Conservation (phyloP, 1,140 invertebrate genomes). For the Phymastichus coffea region DNA sequence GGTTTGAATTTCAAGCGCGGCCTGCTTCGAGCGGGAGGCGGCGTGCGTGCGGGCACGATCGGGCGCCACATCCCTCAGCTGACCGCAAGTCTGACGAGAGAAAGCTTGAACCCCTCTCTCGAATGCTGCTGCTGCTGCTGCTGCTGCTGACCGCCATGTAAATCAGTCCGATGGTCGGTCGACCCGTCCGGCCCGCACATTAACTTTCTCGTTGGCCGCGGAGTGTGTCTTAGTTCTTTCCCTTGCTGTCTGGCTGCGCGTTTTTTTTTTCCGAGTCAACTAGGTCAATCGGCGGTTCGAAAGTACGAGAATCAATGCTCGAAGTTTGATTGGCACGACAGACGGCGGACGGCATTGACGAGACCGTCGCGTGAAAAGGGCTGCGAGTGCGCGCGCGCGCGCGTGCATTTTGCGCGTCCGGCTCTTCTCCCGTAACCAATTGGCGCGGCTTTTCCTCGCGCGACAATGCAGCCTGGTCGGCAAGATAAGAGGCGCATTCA, state of each 20-base stretch:
- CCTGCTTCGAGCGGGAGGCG: too few species aligned
- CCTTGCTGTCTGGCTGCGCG: neutral
- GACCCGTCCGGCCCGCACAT: conserved; percentile 49
- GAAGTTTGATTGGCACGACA: neutral
- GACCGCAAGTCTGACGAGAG: conserved; percentile 45
- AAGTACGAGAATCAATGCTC: too few species aligned
- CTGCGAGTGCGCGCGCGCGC: neutral
- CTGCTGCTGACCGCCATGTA: conserved; percentile 49
- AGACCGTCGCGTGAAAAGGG: neutral
- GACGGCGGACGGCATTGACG: neutral
- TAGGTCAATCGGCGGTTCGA: too few species aligned
- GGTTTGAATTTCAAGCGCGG: too few species aligned
- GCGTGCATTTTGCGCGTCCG: too few species aligned
- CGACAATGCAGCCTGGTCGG: too few species aligned
- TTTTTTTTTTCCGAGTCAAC: neutral
- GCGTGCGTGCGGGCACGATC: too few species aligned
- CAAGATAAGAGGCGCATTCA: too few species aligned
- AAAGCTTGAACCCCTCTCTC: too few species aligned
- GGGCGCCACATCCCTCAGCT: conserved; percentile 48
- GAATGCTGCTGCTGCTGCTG: too few species aligned
- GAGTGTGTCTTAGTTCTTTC: neutral
- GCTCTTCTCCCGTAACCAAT: too few species aligned
- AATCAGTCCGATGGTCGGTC: conserved; percentile 50
- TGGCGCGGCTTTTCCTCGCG: too few species aligned
- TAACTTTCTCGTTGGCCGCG: conserved; percentile 39